Evolutionary conservation across 2,797 vertebrate genomes (phyloP).

Genomic region (Melanotaenia boesemani): DNA sequence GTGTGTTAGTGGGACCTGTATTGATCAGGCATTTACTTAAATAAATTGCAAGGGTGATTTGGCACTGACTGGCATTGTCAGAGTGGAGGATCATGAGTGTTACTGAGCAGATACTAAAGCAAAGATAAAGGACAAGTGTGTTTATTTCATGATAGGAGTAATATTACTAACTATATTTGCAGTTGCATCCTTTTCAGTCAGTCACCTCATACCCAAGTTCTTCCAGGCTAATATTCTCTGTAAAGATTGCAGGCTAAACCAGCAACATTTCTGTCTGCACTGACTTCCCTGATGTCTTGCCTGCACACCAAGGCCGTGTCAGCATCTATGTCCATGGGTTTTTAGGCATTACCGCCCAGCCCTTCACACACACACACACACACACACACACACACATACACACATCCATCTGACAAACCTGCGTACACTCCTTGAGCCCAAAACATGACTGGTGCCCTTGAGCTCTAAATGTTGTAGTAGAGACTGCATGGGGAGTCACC

Average conservation of each 20-base stretch:
- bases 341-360: slow-evolving; percentile 47
- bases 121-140: not conserved
- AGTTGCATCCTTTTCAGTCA: not conserved
- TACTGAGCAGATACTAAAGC: not conserved
- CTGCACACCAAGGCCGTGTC: slow-evolving; percentile 46
- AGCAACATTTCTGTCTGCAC: slow-evolving; percentile 7
- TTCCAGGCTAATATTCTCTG: not conserved
- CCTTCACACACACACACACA: slow-evolving; percentile 8
- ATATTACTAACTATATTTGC: not conserved
- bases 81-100: slow-evolving; percentile 24
- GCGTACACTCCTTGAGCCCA: slow-evolving; percentile 70
- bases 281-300: slow-evolving; percentile 25
- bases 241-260: slow-evolving; percentile 11
- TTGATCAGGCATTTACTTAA: slow-evolving; percentile 83
- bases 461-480: slow-evolving; percentile 49
- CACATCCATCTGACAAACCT: slow-evolving; percentile 52
- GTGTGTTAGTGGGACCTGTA: slow-evolving; percentile 70
- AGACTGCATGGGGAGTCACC: slow-evolving; percentile 63
- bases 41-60: slow-evolving; percentile 78
- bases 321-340: slow-evolving; percentile 34
- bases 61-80: slow-evolving; percentile 59
- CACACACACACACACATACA: not conserved
- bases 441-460: slow-evolving; percentile 74
- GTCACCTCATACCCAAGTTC: not conserved
- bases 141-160: not conserved